A percentile compares a stretch with the other conserved stretches of the same genome.
Conservation (phyloP, 2,797 vertebrate species). For the Anguilla pacifica region DNA sequence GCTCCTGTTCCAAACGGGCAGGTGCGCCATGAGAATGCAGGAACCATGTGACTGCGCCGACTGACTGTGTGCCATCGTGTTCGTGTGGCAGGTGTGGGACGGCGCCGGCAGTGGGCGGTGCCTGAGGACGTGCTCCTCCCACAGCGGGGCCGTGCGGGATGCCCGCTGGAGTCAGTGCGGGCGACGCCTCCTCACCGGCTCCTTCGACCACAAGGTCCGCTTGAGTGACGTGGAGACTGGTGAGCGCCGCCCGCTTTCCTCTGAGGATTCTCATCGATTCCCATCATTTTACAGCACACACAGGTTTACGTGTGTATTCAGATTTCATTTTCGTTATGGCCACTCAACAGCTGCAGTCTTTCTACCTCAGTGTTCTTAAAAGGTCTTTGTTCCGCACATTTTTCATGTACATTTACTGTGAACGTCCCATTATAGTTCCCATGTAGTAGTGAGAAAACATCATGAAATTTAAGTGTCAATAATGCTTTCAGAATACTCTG, state of each 20-base stretch:
- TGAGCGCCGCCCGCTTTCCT: slow-evolving; percentile 50
- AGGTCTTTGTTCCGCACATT: neutral
- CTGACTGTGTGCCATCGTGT: slow-evolving; percentile 15
- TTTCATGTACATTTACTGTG: neutral
- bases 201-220: slow-evolving; percentile 84
- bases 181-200: slow-evolving; percentile 83
- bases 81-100: slow-evolving; percentile 84
- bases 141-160: slow-evolving; percentile 84
- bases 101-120: slow-evolving; percentile 84
- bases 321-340: neutral
- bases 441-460: neutral
- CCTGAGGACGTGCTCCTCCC: slow-evolving; percentile 79
- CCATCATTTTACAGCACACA: neutral
- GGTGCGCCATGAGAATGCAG: neutral
- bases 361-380: neutral
- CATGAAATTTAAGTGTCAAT: neutral
- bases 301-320: neutral
- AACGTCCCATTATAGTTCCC: neutral
- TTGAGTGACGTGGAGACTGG: slow-evolving; percentile 91
- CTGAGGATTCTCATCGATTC: neutral
- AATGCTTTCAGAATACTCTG: neutral
- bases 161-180: slow-evolving; percentile 88
- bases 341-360: neutral
- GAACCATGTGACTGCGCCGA: neutral
- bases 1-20: neutral